phyloP scores from a whole-genome alignment of 2,113 vertebrate species.

The Sakesphorus luctuosus region DNA sequence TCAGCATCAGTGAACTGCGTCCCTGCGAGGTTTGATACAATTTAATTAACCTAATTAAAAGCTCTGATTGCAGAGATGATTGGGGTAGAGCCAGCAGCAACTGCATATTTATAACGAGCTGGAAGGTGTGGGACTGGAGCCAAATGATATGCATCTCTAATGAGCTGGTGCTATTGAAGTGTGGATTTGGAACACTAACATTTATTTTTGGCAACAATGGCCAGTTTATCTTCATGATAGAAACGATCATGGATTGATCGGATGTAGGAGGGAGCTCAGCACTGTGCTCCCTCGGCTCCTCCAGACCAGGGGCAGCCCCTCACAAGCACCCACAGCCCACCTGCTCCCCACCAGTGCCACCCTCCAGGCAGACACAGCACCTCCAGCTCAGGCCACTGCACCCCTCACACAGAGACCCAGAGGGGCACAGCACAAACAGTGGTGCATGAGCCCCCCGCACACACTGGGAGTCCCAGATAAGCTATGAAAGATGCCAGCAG shows the following conservation, averaged over 20 bases:
- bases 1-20: slow-evolving; percentile 94
- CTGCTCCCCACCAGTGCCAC: neutral
- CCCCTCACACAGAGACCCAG: neutral
- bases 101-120: slow-evolving; percentile 93
- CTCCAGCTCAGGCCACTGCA: neutral
- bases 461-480: neutral
- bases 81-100: slow-evolving; percentile 94
- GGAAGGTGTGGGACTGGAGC: slow-evolving; percentile 94
- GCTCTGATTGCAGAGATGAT: slow-evolving; percentile 99
- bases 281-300: neutral
- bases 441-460: rapidly evolving
- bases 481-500: neutral
- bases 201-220: slow-evolving; percentile 86
- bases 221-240: slow-evolving; percentile 73
- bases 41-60: slow-evolving; percentile 99
- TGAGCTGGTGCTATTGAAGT: slow-evolving; percentile 83
- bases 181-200: slow-evolving; percentile 78
- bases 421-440: neutral
- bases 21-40: slow-evolving; percentile 99
- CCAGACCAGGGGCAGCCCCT: neutral
- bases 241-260: neutral
- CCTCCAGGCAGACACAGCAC: neutral
- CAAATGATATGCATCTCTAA: slow-evolving; percentile 94
- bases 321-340: neutral
- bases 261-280: neutral